phyloP scores from a whole-genome alignment of 2,888 invertebrate genomes.

The Cheilosia urbana region DNA sequence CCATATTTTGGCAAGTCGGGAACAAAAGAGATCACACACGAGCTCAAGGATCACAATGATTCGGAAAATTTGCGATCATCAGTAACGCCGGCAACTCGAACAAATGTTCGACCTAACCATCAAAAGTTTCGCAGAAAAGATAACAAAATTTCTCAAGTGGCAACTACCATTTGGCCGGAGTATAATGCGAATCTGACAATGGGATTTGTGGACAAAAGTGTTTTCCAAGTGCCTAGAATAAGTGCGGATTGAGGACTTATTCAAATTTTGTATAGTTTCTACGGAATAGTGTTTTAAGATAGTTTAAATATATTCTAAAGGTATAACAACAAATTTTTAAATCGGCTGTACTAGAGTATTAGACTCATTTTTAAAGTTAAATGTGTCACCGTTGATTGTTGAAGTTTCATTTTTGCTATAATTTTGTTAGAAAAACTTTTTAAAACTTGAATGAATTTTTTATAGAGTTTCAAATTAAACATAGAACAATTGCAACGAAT shows the following conservation, averaged over 20 bases:
- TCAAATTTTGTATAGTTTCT: background rate
- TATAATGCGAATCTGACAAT: constrained; percentile 80
- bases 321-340: no score
- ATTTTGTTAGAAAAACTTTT: no score
- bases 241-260: constrained; percentile 16
- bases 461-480: no score
- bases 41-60: constrained; percentile 20
- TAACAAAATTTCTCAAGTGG: background rate
- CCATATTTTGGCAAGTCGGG: constrained; percentile 79
- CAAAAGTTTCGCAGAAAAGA: constrained; percentile 30
- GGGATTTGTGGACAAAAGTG: constrained; percentile 80
- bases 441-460: no score
- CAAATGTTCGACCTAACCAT: background rate
- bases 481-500: no score
- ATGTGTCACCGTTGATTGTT: no score
- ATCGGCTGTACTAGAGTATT: no score
- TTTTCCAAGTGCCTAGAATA: constrained; percentile 79
- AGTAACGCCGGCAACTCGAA: constrained; percentile 2
- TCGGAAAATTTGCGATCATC: background rate
- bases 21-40: constrained; percentile 41
- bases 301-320: no score
- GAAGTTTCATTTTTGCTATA: no score
- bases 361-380: no score
- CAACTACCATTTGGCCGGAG: constrained; percentile 2
- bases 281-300: background rate